Evolutionary conservation across 2,113 vertebrate species (phyloP).

Genomic region (Elaphurus davidianus): DNA sequence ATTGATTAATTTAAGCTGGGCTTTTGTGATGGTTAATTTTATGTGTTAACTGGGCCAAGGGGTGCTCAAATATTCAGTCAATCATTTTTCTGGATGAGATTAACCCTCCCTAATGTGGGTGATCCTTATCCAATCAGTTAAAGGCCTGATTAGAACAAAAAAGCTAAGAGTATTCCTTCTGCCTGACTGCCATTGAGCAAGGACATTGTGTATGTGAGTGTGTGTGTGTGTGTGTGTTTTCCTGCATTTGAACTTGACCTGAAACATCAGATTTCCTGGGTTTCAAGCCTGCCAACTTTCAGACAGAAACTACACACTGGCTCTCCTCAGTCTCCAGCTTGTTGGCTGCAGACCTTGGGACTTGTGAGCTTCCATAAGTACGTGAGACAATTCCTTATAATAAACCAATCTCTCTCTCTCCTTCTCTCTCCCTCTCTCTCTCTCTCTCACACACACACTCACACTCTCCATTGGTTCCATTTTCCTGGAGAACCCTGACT

Average conservation of each 20-base stretch:
- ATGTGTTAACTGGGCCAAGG: neutral
- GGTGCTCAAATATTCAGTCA: neutral
- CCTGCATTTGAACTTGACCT: neutral
- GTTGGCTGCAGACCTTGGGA: neutral
- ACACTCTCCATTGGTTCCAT: neutral
- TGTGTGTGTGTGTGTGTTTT: neutral
- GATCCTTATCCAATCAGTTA: neutral
- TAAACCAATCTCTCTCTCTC: neutral
- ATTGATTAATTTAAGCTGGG: neutral
- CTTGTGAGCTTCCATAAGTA: neutral
- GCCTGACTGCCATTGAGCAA: neutral
- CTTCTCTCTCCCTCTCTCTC: neutral
- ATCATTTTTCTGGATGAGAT: neutral
- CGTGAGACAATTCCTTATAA: neutral
- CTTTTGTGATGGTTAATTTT: constrained; percentile 8
- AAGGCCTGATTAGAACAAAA: constrained; percentile 10
- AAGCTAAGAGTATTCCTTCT: constrained; percentile 5
- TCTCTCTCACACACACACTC: neutral
- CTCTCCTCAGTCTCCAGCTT: neutral
- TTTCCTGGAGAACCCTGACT: neutral
- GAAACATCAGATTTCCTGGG: neutral
- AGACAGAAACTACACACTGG: neutral
- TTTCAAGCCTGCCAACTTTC: neutral
- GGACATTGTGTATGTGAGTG: neutral
- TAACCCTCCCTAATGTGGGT: neutral